Base-by-base conservation (phyloP, 2,113 vertebrate genomes). In the Pterocles orientalis region DNA sequence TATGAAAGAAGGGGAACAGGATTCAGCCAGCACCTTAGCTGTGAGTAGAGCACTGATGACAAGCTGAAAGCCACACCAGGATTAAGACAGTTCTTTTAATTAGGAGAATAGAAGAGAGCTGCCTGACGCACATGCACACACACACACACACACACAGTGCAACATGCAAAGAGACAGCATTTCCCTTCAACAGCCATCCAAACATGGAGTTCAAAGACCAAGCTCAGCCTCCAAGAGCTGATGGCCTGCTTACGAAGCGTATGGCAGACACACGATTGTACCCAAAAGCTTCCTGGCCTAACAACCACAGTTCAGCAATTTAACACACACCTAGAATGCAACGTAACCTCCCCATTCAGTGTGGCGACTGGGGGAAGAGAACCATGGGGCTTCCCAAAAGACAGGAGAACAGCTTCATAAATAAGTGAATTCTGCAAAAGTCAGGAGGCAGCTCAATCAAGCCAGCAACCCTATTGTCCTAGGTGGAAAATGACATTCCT, bases 321-420 rank as follows among this genome's bases (percentile, higher is more conserved):
- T 36, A 82, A 48, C 26, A 48, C 21, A 6, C 23, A 70, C 11
- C 21, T 41, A 25, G 9, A 21, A 12, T 3, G 18, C 20, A 79
- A n/a, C 1, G 0, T 12, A 23, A 78, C 16, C 31, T 71, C 7
- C 5, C 58, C 15, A 5, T 26, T 45, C 8, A 25, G 45, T 6
- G 21, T 26, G 18, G 53, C 10, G 13, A 56, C 28, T 51, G 14
- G 1, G 5, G 33, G 9, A 73, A 36, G 18, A 71, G 20, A 54
- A 66, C 15, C 39, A 60, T 8, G 31, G 16, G 20, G 36, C 48
- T 17, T 81, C 28, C 18, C 24, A 47, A 64, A 58, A 58, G n/a
- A 29, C 14, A 69, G 15, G 16, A 48, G 7, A 78, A 60, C 15
- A 54, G 31, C n/a, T 71, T 66, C 47, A 25, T 54, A 25, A 54